Base-by-base conservation (phyloP, 2,113 vertebrate genomes). In the Lampris megalopsis region DNA sequence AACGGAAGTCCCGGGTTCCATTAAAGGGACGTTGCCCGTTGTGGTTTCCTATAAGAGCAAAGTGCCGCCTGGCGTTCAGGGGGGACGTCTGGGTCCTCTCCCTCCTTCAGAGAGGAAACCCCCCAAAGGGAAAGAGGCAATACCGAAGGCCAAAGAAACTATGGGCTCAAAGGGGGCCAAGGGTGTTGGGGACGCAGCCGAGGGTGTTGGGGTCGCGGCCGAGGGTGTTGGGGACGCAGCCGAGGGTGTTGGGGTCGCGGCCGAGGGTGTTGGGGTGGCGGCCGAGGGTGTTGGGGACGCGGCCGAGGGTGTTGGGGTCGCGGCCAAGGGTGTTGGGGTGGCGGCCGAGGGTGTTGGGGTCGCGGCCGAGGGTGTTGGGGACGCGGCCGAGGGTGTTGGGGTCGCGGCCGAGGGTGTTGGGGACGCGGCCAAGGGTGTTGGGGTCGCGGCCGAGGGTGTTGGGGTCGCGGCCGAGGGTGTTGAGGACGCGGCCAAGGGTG, bases 51-150 rank as follows among this genome's bases (percentile, higher is more conserved):
- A 65, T 7, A 11, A 35, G 43, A 60, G 71, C 50, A 81, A 79
- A 67, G 69, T 63, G 58, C 76, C 75, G 58, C 60, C 71, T 76
- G 71, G n/a, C 54, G 77, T 59, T 56, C 57, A 83, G 62, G 71
- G 87, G 68, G 63, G 62, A 7, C 72, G 83, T 50, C 42, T 37
- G 3, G 47, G 11, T 6, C n/a, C 11, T 1, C 6, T 9, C 1
- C 40, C 58, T 5, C 37, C 50, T 2, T 57, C 48, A 41, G 36
- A 66, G 48, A 77, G 68, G 36, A 63, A 61, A 38, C 43, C 37
- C 1, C 2, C 45, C 45, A 62, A 68, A 48, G 4, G 3, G 6
- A 36, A 10, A 11, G 37, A 54, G 68, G 41, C n/a, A 42, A n/a
- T 9, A 11, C 71, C 83, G 67, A 70, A 41, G 1, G 1, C 43